Conservation (phyloP, 2,888 invertebrate genomes). For the Netelia melanura region DNA sequence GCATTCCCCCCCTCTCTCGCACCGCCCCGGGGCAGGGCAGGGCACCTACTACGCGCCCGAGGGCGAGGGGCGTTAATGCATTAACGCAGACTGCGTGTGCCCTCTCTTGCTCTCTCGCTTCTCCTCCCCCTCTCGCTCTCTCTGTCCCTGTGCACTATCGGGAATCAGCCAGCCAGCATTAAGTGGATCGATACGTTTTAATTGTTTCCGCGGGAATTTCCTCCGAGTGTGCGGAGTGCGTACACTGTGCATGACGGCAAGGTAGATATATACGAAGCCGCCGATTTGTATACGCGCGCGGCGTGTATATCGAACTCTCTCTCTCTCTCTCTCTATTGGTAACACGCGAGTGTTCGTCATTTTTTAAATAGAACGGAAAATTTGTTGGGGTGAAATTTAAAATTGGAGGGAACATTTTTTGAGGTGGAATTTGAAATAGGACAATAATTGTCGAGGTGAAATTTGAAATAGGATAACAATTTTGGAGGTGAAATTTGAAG, state of each 20-base stretch:
- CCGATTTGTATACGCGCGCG: conserved; percentile 19
- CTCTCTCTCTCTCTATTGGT: no score
- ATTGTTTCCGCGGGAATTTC: conserved; percentile 67
- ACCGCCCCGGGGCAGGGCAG: not conserved
- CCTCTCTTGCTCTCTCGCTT: no score
- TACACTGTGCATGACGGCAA: conserved; percentile 19
- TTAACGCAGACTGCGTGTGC: conserved; percentile 42
- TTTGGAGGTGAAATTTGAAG: no score
- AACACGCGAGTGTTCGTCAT: no score
- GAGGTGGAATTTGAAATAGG: no score
- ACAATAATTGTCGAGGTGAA: no score
- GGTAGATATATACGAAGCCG: conserved; percentile 16
- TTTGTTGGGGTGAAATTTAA: no score
- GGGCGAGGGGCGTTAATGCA: conserved; percentile 58
- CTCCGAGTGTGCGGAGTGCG: conserved; percentile 33
- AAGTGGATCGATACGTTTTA: conserved; percentile 71
- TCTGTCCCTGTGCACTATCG: conserved; percentile 58
- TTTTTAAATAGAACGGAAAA: no score
- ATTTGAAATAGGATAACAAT: no score
- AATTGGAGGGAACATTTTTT: no score
- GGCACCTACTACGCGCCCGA: conserved; percentile 42
- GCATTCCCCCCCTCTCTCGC: not conserved
- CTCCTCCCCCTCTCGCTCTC: not conserved
- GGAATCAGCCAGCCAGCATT: conserved; percentile 67
- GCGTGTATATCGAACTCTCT: not conserved